These are phyloP conservation scores for Cordilura impudica DNA, from an alignment of 2,888 invertebrate genomes.

Conservation along the genomic window DNA sequence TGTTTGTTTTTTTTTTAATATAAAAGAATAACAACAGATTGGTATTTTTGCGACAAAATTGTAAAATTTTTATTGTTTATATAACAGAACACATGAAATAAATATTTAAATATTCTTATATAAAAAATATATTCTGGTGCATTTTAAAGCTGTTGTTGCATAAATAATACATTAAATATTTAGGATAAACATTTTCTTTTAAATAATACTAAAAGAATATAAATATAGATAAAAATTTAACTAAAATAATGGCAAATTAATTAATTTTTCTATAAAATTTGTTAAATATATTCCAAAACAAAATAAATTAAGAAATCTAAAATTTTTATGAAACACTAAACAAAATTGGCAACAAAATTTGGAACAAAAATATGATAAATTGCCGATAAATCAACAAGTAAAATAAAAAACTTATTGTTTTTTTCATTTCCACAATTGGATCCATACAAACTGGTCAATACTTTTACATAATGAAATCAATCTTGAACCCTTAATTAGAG, in stretches of 20 bases:
- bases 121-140: conserved; percentile 38
- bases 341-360: neutral
- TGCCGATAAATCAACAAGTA: too few relatives aligned
- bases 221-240: conserved; percentile 23
- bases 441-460: too few relatives aligned
- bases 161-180: conserved; percentile 40
- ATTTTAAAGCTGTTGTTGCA: conserved; percentile 52
- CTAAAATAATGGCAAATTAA: conserved; percentile 23
- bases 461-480: too few relatives aligned
- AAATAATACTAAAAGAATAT: conserved; percentile 27
- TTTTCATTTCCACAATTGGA: too few relatives aligned
- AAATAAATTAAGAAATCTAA: too few relatives aligned
- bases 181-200: neutral
- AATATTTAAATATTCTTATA: conserved; percentile 26
- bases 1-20: neutral
- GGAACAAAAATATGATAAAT: too few relatives aligned
- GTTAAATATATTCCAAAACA: too few relatives aligned
- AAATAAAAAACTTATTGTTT: too few relatives aligned
- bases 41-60: too few relatives aligned
- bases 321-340: too few relatives aligned
- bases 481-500: too few relatives aligned
- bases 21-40: conserved; percentile 10
- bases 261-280: conserved; percentile 22
- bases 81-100: conserved; percentile 7
- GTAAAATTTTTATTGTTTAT: conserved; percentile 17